These are phyloP conservation scores for Trachymyrmex septentrionalis DNA, from an alignment of 1,140 invertebrate genomes.

Conservation along the genomic window DNA sequence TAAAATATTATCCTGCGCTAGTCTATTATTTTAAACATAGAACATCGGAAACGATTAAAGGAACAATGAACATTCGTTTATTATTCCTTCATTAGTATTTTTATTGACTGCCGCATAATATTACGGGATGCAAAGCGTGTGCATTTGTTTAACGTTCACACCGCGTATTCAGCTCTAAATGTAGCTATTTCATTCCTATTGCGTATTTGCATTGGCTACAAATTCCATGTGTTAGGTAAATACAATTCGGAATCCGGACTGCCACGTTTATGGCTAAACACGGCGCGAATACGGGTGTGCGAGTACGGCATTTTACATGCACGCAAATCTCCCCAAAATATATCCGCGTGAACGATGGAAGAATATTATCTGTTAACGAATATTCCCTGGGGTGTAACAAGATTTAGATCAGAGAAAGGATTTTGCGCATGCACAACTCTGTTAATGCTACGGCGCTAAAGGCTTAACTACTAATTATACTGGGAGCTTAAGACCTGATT, in stretches of 20 bases:
- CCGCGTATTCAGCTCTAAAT: conserved; percentile 3
- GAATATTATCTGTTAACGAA: conserved; percentile 55
- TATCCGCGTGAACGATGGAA: conserved; percentile 16
- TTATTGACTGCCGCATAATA: not conserved
- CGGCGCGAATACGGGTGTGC: not conserved
- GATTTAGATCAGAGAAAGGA: conserved; percentile 49
- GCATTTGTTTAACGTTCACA: conserved; percentile 1
- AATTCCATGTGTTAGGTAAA: conserved; percentile 13
- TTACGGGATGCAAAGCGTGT: not conserved
- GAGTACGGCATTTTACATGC: conserved; percentile 19
- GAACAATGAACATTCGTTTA: not conserved
- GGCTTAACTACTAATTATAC: conserved; percentile 48
- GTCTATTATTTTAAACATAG: not conserved
- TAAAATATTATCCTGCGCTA: not conserved
- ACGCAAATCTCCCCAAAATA: conserved; percentile 8
- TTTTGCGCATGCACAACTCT: conserved; percentile 26
- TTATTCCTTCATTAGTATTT: conserved; percentile 11
- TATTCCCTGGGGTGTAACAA: conserved; percentile 21
- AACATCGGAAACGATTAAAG: not conserved
- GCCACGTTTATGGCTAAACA: conserved; percentile 22
- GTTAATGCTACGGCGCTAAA: conserved; percentile 41
- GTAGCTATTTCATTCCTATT: conserved; percentile 5
- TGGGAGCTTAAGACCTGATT: conserved; percentile 54
- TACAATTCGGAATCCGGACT: not conserved
- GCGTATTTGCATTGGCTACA: conserved; percentile 21